Evolutionary conservation across 1,140 invertebrate species (phyloP).

Genomic region (Amyelois transitella): DNA sequence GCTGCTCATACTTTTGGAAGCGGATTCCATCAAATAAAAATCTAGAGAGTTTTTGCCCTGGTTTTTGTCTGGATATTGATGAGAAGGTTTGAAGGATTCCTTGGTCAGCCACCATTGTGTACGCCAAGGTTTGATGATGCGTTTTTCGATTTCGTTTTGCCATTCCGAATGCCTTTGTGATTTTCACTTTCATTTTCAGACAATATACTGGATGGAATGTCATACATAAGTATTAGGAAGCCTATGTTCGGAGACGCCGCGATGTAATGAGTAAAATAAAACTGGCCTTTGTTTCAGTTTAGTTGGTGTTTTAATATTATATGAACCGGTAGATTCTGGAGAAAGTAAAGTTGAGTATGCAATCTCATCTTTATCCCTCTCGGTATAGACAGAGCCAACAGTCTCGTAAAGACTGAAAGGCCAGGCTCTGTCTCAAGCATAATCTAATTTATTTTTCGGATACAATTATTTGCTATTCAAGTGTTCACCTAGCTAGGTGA

Average conservation of each 20-base stretch:
- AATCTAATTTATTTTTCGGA: no score
- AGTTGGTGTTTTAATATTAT: no score
- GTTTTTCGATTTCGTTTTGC: background rate
- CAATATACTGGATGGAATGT: background rate
- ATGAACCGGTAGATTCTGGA: no score
- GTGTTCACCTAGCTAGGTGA: background rate
- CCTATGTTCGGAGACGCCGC: background rate
- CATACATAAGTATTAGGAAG: background rate
- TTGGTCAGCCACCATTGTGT: conserved; percentile 28
- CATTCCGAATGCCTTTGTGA: background rate
- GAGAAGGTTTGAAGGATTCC: conserved; percentile 60
- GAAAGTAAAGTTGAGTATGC: no score
- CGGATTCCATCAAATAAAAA: conserved; percentile 70
- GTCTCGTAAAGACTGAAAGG: no score
- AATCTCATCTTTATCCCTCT: no score
- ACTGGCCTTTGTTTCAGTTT: background rate
- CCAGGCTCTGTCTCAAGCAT: no score
- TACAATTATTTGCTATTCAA: no score
- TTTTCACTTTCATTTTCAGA: conserved; percentile 4
- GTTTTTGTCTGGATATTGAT: conserved; percentile 67
- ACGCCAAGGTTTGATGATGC: background rate
- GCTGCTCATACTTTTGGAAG: conserved; percentile 48
- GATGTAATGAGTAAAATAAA: background rate
- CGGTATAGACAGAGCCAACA: no score
- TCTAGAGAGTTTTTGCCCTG: conserved; percentile 49